Evolutionary conservation across 1,140 invertebrate genomes (phyloP).

Genomic region (Capitella teleta): DNA sequence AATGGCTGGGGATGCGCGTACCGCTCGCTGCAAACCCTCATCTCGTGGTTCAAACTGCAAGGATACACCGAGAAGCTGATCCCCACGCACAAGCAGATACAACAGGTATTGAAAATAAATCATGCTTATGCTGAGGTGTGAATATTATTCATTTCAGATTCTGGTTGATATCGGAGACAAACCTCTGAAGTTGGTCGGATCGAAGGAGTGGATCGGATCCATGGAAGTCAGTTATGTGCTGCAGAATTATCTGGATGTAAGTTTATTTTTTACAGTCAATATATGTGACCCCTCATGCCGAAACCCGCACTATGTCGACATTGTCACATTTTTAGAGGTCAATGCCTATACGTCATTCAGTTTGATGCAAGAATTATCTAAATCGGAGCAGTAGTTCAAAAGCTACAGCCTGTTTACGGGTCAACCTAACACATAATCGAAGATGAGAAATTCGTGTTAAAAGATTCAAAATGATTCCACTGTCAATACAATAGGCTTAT

Average conservation of each 20-base stretch:
- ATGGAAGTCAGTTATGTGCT: conserved; percentile 91
- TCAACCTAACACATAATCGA: too few relatives aligned
- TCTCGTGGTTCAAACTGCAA: conserved; percentile 91
- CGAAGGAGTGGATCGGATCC: conserved; percentile 94
- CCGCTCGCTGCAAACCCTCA: conserved; percentile 88
- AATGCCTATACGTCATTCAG: too few relatives aligned
- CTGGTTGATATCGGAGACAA: conserved; percentile 94
- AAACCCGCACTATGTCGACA: too few relatives aligned
- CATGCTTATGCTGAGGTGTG: not conserved
- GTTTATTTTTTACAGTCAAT: too few relatives aligned
- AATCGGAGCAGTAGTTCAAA: too few relatives aligned
- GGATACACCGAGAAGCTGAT: conserved; percentile 74
- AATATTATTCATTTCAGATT: conserved; percentile 38
- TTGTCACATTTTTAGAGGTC: too few relatives aligned
- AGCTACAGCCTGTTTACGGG: too few relatives aligned
- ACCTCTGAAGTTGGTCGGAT: conserved; percentile 70
- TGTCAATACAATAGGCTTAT: too few relatives aligned
- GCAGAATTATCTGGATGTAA: conserved; percentile 55
- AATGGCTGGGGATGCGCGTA: conserved; percentile 99
- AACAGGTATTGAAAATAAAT: conserved; percentile 51
- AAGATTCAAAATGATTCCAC: too few relatives aligned
- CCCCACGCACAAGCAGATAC: conserved; percentile 79
- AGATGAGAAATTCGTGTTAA: too few relatives aligned
- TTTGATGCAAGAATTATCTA: too few relatives aligned
- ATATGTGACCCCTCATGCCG: too few relatives aligned